Conservation (phyloP, 1,140 invertebrate species). For the Helicoverpa zea region DNA sequence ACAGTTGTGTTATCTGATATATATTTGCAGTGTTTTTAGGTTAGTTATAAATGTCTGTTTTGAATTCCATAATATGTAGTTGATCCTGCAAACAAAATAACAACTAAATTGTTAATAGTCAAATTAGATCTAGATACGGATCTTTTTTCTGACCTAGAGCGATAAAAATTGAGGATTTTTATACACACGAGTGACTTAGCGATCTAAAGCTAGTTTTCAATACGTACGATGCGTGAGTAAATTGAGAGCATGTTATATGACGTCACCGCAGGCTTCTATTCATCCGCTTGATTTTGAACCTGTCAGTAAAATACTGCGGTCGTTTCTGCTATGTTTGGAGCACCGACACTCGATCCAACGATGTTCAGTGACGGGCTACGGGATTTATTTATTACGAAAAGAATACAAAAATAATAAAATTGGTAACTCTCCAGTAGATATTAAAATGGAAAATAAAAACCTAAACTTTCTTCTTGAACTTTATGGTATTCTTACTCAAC, state of each 20-base stretch:
- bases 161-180: not conserved
- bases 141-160: too few species aligned
- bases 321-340: conserved; percentile 9
- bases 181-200: not conserved
- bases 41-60: too few species aligned
- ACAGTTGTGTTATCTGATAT: too few species aligned
- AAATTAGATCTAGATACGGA: too few species aligned
- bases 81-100: too few species aligned
- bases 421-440: too few species aligned
- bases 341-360: conserved; percentile 1
- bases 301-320: conserved; percentile 27
- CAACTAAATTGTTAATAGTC: too few species aligned
- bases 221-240: not conserved
- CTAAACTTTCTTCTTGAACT: too few species aligned
- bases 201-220: not conserved
- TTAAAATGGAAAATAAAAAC: too few species aligned
- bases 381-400: conserved; percentile 15
- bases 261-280: conserved; percentile 6
- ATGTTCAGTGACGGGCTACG: not conserved
- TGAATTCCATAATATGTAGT: too few species aligned
- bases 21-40: not conserved
- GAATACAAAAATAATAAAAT: too few species aligned
- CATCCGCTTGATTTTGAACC: not conserved
- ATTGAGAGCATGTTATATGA: conserved; percentile 18
- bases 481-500: too few species aligned